Percentiles rank a stretch among this genome's conserved stretches.
Evolutionary conservation across 2,797 vertebrate species (phyloP).

Genomic region (Characodon lateralis): DNA sequence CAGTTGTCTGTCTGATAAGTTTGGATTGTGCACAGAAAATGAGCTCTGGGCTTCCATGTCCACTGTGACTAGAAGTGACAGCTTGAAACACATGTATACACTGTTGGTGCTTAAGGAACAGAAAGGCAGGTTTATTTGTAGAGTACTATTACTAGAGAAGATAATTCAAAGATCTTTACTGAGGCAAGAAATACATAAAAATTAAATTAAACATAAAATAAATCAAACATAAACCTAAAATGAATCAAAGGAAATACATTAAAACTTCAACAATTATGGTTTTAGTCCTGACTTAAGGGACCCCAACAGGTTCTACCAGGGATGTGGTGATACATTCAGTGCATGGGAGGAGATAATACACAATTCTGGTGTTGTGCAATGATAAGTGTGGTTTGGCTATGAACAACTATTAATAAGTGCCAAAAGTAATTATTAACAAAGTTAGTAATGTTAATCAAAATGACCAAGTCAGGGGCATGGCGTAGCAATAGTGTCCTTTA

Average conservation of each 20-base stretch:
- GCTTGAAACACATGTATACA: constrained; percentile 17
- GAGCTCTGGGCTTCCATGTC: constrained; percentile 25
- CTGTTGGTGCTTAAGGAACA: not conserved
- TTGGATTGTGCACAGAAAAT: constrained; percentile 26
- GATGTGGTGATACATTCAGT: not conserved
- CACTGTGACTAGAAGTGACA: constrained; percentile 18
- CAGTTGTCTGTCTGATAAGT: constrained; percentile 30
- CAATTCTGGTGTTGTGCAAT: not conserved
- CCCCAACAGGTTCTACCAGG: not conserved
- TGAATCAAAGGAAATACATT: not conserved
- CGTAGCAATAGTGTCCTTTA: too few relatives aligned
- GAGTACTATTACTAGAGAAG: not conserved
- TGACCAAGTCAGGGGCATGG: too few relatives aligned
- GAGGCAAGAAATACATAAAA: not conserved
- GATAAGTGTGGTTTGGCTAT: too few relatives aligned
- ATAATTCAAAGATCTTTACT: not conserved
- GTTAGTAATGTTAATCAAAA: too few relatives aligned
- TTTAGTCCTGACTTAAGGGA: not conserved
- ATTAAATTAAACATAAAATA: too few relatives aligned
- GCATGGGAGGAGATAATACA: not conserved
- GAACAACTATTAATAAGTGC: too few relatives aligned
- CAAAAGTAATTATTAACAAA: too few relatives aligned
- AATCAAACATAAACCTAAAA: not conserved
- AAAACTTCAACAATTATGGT: not conserved
- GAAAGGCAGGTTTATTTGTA: not conserved